Evolutionary conservation across 1,140 invertebrate species (phyloP).

Genomic region (Dendrolimus punctatus): DNA sequence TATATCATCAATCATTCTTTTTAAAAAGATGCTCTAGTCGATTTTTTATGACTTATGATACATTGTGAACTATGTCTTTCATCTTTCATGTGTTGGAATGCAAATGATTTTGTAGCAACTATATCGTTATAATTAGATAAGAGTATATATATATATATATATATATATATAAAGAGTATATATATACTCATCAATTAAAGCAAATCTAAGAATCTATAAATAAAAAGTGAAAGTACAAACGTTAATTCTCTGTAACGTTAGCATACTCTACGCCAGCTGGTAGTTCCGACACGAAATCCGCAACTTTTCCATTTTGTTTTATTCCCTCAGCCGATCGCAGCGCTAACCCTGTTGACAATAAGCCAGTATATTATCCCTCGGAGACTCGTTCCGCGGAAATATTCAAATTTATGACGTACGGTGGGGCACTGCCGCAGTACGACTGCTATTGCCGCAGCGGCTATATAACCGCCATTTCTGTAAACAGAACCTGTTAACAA

Average conservation of each 20-base stretch:
- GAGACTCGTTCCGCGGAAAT: conserved; percentile 48
- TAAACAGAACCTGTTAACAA: no score
- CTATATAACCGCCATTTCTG: conserved; percentile 1
- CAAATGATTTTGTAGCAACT: no score
- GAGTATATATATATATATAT: no score
- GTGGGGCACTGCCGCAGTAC: conserved; percentile 16
- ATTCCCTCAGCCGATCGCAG: conserved; percentile 14
- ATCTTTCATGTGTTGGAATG: no score
- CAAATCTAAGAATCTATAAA: no score
- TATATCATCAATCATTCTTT: conserved; percentile 2
- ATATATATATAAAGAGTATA: no score
- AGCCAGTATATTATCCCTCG: conserved; percentile 50
- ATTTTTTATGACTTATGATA: no score
- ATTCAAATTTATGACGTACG: conserved; percentile 63
- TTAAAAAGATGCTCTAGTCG: not conserved
- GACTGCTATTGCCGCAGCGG: conserved; percentile 38
- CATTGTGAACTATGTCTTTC: no score
- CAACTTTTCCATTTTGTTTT: conserved; percentile 44
- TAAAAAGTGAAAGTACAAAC: not conserved
- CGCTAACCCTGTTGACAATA: conserved; percentile 43
- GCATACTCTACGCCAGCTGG: conserved; percentile 19
- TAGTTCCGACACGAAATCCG: conserved; percentile 40
- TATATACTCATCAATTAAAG: not conserved
- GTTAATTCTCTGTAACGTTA: conserved; percentile 6
- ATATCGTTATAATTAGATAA: no score